A percentile compares a stretch with the other conserved stretches of the same genome.
Evolutionary conservation across 2,113 vertebrate species (phyloP).

Genomic region (Phainopepla nitens): DNA sequence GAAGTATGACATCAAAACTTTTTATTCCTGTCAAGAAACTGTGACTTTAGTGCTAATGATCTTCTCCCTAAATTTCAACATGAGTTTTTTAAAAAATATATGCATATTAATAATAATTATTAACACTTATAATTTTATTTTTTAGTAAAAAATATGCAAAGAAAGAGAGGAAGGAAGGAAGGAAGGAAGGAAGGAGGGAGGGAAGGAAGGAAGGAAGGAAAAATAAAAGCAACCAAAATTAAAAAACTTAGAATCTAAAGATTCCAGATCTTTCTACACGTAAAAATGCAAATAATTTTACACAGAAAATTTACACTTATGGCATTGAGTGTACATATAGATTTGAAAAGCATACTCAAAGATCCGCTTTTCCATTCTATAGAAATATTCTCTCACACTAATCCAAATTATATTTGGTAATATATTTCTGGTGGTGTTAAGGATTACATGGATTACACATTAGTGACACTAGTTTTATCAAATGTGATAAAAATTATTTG

Average conservation of each 20-base stretch:
- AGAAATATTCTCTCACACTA: neutral
- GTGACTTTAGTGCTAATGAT: neutral
- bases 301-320: neutral
- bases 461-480: neutral
- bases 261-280: neutral
- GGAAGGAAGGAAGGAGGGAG: no score
- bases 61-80: neutral
- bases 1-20: neutral
- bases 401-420: neutral
- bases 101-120: neutral
- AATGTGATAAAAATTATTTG: neutral
- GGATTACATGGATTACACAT: neutral
- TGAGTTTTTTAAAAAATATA: neutral
- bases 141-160: neutral
- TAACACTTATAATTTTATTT: neutral
- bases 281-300: neutral
- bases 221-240: neutral
- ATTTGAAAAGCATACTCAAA: neutral
- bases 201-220: neutral
- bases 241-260: neutral
- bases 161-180: neutral
- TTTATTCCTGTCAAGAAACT: neutral
- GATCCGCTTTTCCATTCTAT: neutral
- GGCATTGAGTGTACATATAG: neutral
- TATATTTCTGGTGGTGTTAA: neutral